Evolutionary conservation across 2,797 vertebrate species (phyloP), one percentile per base, ranked within the genome.

Genomic region (Microhierax caerulescens): DNA sequence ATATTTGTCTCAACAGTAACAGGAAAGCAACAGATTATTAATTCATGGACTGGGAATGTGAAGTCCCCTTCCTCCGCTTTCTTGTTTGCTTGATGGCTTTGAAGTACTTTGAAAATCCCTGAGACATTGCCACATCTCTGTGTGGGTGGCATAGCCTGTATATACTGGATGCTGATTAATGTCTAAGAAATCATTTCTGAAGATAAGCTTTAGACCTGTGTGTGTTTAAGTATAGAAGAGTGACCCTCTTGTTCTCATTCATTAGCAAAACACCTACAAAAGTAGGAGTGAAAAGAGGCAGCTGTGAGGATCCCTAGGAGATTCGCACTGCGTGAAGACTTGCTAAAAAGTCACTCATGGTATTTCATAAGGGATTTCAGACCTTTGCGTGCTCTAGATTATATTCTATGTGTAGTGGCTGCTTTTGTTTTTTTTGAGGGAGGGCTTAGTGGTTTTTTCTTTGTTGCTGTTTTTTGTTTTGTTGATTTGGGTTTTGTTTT

Each of bases 11-110:
- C 72, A 88, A 14, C 10, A 84, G 43, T 32, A 59, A 80, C 15
- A 79, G 21, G 15, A 85, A 90, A 81, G 9, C 2, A 75, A 12
- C 48, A 77, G 59, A 77, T 72, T 64, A 60, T 32, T 54, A 59
- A 83, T 59, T 54, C 28, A 43, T 22, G 12, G 18, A 19, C 56
- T 74, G 64, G 30, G 22, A 37, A 19, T 54, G 12, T 47, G 16
- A 9, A 54, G 12, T 15, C 12, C 9, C 24, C 20, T 12, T 82
- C 13, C 15, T 57, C 39, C 0, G 0, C 11, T 83, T 77, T 10
- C 11, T 74, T 43, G 13, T 39, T 70, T 88, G 25, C 18, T 83
- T 88, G 54, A 54, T 32, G 15, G 1, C 22, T 93, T 93, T 77
- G 43, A 82, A 74, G 16, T 56, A 43, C 19, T 51, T 51, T 15